Conservation (phyloP, 2,888 invertebrate species). For the Neoscelio sp. region DNA sequence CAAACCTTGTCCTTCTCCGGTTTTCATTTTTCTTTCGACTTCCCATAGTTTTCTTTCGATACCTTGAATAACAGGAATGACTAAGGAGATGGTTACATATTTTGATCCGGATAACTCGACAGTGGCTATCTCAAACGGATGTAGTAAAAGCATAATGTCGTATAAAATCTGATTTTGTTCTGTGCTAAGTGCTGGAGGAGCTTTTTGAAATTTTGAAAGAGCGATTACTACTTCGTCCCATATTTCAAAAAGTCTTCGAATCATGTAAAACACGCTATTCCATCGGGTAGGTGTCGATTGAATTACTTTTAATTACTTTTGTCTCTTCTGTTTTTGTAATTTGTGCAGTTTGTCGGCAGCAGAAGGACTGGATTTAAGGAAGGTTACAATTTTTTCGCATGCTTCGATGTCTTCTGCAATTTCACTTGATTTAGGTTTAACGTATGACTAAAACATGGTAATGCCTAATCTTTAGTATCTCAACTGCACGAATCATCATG, state of each 20-base stretch:
- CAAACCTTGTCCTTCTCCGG: conserved; percentile 4
- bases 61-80: conserved; percentile 13
- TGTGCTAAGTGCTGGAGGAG: conserved; percentile 10
- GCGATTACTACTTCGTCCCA: conserved; percentile 15
- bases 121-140: conserved; percentile 22
- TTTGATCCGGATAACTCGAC: conserved; percentile 16
- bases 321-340: neutral
- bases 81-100: conserved; percentile 24
- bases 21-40: neutral
- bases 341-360: conserved; percentile 13
- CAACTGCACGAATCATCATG: conserved; percentile 4
- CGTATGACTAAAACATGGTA: conserved; percentile 16
- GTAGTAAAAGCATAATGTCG: conserved; percentile 6
- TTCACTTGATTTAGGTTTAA: neutral
- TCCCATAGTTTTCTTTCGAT: conserved; percentile 4
- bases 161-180: conserved; percentile 3
- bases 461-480: conserved; percentile 2
- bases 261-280: conserved; percentile 21
- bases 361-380: conserved; percentile 2
- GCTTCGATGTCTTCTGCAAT: neutral
- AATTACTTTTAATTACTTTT: conserved; percentile 10
- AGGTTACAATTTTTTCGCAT: conserved; percentile 9
- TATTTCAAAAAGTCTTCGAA: conserved; percentile 14
- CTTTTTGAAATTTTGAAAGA: conserved; percentile 19
- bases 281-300: conserved; percentile 14